phyloP scores from a whole-genome alignment of 2,888 invertebrate genomes.

The Anthrax anthrax region DNA sequence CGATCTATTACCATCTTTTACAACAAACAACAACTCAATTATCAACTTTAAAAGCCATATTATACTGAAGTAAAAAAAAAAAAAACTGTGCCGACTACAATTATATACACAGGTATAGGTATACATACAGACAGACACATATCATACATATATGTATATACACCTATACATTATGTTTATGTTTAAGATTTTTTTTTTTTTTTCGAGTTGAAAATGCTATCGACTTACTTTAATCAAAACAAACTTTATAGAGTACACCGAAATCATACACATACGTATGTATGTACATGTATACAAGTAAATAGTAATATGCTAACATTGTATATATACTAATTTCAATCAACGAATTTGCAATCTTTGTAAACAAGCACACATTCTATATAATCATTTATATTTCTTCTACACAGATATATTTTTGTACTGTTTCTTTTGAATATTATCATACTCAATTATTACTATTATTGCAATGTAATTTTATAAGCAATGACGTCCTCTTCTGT shows the following conservation, averaged over 20 bases:
- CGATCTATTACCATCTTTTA: slow-evolving; percentile 4
- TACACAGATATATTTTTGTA: background rate
- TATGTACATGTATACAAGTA: background rate
- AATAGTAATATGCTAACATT: too few species aligned
- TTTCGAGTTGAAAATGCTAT: background rate
- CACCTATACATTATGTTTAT: too few species aligned
- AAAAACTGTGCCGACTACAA: too few species aligned
- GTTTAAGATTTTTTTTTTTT: too few species aligned
- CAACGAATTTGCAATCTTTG: too few species aligned
- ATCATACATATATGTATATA: too few species aligned
- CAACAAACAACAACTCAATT: slow-evolving; percentile 6
- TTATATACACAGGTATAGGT: too few species aligned
- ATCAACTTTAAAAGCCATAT: slow-evolving; percentile 1
- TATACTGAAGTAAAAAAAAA: background rate
- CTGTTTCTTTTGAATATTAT: background rate
- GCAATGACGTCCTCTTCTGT: background rate
- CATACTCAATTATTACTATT: background rate
- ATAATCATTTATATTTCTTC: too few species aligned
- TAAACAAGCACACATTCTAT: too few species aligned
- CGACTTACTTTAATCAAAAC: background rate
- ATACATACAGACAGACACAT: too few species aligned
- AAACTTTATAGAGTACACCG: background rate
- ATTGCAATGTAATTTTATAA: background rate
- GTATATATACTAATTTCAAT: too few species aligned
- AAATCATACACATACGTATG: background rate